Conservation (phyloP, 2,113 vertebrate species). For the Nesoenas mayeri region DNA sequence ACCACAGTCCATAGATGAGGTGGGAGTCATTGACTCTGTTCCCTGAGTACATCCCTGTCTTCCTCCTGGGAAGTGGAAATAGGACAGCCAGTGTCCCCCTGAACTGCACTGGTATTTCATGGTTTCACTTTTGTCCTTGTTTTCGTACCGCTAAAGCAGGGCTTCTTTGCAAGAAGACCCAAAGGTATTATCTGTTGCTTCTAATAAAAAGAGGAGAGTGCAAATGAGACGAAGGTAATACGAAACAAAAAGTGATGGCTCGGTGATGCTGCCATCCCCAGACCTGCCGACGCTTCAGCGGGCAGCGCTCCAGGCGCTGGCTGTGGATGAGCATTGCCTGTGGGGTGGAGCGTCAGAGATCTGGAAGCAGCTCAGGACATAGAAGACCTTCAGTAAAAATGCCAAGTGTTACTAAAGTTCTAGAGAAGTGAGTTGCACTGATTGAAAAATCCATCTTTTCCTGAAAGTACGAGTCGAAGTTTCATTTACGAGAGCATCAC, state of each 20-base stretch:
- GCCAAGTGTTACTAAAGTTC: not conserved
- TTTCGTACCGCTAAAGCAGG: not conserved
- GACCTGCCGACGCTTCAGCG: not conserved
- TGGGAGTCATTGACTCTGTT: slow-evolving; percentile 1
- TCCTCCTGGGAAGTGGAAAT: not conserved
- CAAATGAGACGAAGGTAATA: not conserved
- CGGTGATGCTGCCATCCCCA: not conserved
- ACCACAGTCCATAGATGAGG: not conserved
- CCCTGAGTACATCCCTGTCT: not conserved
- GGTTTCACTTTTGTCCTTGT: not conserved
- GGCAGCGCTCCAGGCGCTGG: rapidly evolving
- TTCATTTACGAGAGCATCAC: not conserved
- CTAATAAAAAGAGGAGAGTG: not conserved
- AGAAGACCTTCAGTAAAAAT: not conserved
- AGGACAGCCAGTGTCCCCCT: not conserved
- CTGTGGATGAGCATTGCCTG: rapidly evolving
- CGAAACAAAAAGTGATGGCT: not conserved
- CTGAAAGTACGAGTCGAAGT: not conserved
- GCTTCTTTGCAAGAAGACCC: not conserved
- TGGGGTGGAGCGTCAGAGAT: not conserved
- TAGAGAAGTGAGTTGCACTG: not conserved
- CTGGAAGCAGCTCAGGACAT: not conserved
- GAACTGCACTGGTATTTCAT: not conserved
- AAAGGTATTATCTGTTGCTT: not conserved
- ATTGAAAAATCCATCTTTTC: not conserved